A percentile compares a stretch with the other conserved stretches of the same genome.
Conservation (phyloP, 1,140 invertebrate genomes). For the Halesus radiatus region DNA sequence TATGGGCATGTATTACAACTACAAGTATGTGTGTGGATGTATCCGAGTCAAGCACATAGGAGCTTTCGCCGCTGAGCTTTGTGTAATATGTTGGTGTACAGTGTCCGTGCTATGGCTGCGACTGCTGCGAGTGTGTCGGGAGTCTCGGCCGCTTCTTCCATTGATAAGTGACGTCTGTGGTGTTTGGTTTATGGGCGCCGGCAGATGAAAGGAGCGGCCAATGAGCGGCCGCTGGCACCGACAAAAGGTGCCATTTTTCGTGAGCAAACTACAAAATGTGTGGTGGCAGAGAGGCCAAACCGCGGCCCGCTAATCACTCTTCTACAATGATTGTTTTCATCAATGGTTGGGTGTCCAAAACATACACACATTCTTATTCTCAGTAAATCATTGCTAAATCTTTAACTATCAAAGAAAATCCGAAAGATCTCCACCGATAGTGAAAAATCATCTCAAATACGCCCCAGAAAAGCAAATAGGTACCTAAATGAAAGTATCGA, state of each 20-base stretch:
- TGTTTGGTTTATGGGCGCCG: conserved; percentile 40
- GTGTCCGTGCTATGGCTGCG: not conserved
- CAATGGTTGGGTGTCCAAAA: no score
- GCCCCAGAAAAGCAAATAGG: no score
- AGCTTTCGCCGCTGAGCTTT: conserved; percentile 9
- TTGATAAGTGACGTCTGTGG: conserved; percentile 30
- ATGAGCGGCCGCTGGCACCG: conserved; percentile 38
- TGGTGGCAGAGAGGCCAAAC: conserved; percentile 13
- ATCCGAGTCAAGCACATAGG: not conserved
- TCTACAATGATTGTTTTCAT: no score
- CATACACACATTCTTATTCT: no score
- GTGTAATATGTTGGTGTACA: not conserved
- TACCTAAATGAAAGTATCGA: no score
- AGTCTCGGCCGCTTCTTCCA: not conserved
- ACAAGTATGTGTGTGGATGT: no score
- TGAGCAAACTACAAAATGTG: conserved; percentile 49
- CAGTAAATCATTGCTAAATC: no score
- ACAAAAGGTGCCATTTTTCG: conserved; percentile 57
- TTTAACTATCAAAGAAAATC: no score
- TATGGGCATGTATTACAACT: not conserved
- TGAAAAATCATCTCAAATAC: no score
- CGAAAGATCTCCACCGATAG: no score
- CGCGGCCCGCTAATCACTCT: no score
- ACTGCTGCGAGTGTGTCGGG: not conserved
- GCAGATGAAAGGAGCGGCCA: conserved; percentile 46